These are phyloP conservation scores for Himalopsyche tibetana DNA, from an alignment of 2,888 invertebrate genomes.

Conservation along the genomic window DNA sequence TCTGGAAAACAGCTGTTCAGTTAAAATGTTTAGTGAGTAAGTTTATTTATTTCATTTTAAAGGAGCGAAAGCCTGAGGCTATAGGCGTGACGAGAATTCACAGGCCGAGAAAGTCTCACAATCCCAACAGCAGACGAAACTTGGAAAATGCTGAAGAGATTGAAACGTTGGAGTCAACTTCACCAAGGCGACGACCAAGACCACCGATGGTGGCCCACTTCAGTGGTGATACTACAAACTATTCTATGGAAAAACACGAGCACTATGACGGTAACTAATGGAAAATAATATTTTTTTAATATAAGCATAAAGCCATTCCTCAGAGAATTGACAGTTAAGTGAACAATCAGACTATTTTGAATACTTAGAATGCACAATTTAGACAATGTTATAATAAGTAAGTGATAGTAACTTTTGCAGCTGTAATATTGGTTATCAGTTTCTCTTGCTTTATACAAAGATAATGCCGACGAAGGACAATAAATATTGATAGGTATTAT, in stretches of 20 bases:
- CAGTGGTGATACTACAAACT: constrained; percentile 80
- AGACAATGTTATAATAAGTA: too few relatives aligned
- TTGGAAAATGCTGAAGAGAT: constrained; percentile 39
- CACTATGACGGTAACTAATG: constrained; percentile 77
- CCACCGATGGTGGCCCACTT: constrained; percentile 79
- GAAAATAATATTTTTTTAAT: too few relatives aligned
- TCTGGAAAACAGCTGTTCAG: not conserved
- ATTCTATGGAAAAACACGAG: constrained; percentile 76
- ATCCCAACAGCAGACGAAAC: constrained; percentile 16
- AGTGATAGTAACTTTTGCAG: too few relatives aligned
- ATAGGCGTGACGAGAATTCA: constrained; percentile 31
- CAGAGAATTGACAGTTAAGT: too few relatives aligned
- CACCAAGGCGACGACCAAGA: constrained; percentile 68
- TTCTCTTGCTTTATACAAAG: too few relatives aligned
- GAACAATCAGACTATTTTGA: too few relatives aligned
- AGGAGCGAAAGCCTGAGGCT: constrained; percentile 50
- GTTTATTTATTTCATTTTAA: constrained; percentile 11
- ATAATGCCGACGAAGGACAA: too few relatives aligned
- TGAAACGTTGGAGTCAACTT: constrained; percentile 68
- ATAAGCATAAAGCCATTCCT: too few relatives aligned
- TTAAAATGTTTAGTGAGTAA: not conserved
- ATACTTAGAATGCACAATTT: too few relatives aligned
- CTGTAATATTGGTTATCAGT: too few relatives aligned
- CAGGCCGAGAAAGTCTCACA: constrained; percentile 49
- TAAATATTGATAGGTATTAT: too few relatives aligned